Evolutionary conservation across 2,797 vertebrate species (phyloP).

Genomic region (Columba guinea): DNA sequence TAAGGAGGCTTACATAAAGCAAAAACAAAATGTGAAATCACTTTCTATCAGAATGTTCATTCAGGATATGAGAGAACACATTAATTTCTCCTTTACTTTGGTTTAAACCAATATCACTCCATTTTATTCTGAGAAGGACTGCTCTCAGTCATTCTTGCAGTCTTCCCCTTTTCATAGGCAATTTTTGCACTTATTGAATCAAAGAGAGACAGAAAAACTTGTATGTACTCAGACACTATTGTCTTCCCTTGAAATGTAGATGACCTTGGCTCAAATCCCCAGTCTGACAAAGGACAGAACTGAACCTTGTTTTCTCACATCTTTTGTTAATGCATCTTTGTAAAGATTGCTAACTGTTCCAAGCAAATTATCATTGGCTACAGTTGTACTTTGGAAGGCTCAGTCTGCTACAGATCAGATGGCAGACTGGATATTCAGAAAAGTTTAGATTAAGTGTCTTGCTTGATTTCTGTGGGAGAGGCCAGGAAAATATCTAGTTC

Average conservation of each 20-base stretch:
- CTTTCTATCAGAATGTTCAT: background rate
- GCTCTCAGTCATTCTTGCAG: background rate
- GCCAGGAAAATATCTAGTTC: background rate
- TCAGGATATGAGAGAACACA: background rate
- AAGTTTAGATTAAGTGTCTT: background rate
- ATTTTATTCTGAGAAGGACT: background rate
- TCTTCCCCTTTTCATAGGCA: background rate
- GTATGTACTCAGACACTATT: background rate
- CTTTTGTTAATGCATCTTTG: background rate
- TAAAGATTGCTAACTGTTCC: background rate
- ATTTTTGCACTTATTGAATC: background rate
- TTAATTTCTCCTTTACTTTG: background rate
- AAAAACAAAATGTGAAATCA: background rate
- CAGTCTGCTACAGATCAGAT: background rate
- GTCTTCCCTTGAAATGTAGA: background rate
- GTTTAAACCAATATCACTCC: background rate
- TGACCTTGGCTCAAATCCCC: background rate
- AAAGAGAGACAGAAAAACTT: background rate
- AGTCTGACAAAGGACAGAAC: background rate
- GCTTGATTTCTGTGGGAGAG: background rate
- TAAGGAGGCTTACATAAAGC: background rate
- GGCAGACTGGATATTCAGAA: background rate
- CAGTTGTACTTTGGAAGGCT: background rate
- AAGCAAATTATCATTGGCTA: background rate
- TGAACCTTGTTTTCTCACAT: background rate